Percentiles rank a stretch among this genome's conserved stretches.
Evolutionary conservation across 2,797 vertebrate genomes (phyloP).

Genomic region (Eulemur albifrons): DNA sequence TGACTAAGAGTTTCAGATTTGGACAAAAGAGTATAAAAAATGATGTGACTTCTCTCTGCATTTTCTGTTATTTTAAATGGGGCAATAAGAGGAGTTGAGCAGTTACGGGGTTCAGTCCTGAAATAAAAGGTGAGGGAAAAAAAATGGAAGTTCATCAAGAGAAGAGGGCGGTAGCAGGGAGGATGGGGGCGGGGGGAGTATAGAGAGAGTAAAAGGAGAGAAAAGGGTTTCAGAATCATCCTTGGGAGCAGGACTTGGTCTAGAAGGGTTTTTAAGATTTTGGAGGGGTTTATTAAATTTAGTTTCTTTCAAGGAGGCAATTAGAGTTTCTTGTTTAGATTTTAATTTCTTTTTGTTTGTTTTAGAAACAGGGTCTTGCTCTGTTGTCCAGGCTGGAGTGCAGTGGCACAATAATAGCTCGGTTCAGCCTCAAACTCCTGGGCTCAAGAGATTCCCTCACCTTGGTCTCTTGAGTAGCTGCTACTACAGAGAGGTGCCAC

Average conservation of each 20-base stretch:
- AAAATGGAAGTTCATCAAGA: neutral
- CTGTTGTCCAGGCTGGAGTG: neutral
- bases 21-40: neutral
- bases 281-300: neutral
- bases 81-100: neutral
- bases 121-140: neutral
- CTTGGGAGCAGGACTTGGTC: neutral
- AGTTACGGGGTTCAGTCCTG: neutral
- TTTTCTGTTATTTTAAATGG: neutral
- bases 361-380: neutral
- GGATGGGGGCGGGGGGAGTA: rapidly evolving
- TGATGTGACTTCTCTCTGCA: neutral
- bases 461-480: neutral
- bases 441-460: neutral
- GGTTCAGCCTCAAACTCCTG: neutral
- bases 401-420: neutral
- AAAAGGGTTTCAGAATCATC: neutral
- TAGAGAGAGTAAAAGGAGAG: neutral
- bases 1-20: neutral
- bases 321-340: neutral
- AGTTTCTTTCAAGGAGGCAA: neutral
- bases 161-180: neutral
- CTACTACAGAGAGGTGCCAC: neutral
- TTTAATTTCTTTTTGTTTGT: neutral
- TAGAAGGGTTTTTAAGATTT: neutral